Base-by-base conservation (phyloP, 2,888 invertebrate species). In the Linnaemya vulpina region DNA sequence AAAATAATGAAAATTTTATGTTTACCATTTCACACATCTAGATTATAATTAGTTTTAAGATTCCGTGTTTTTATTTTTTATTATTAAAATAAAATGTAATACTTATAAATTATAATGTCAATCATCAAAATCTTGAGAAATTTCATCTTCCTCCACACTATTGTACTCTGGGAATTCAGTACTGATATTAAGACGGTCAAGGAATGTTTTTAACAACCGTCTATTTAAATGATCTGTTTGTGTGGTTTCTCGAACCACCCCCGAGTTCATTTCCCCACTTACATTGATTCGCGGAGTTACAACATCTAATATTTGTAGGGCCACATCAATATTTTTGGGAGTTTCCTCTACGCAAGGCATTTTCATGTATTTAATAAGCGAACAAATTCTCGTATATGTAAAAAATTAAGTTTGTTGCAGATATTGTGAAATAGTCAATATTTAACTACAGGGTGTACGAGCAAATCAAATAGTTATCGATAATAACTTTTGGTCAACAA, bases 181-280 rank as follows among this genome's bases (percentile, higher is more conserved):
- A 11, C 86, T 83, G 10, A 80, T 75, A 74, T 91, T 91, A 87
- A 92, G 89, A 8, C 89, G 89, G 40, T 88, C 88, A 10, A 92
- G 79, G 43, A 91, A 87, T 8, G 92, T 90, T 77, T 90, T 89
- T 1, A 91, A 67, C 3, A 91, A 84, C 3, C 89, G 89, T 63
- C 90, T 90, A 46, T 91, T 91, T 0, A 91, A 87, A 49, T 89
- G 89, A 86, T 91, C 91, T 0, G 91, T 91, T 88, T 92, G 92
- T 3, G 91, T 92, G 38, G 90, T 35, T 87, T 91, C 91, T 1
- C 91, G 87, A 7, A 85, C 79, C 1, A 87, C 86, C 15, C 78
- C 84, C 1, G 84, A 73, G 46, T 89, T 86, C 0, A 76, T 81
- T n/a, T 88, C 88, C 43, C 70, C 49, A 15, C 38, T 43, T 1